Evolutionary conservation across 2,113 vertebrate species (phyloP).

Genomic region (Odobenus rosmarus): DNA sequence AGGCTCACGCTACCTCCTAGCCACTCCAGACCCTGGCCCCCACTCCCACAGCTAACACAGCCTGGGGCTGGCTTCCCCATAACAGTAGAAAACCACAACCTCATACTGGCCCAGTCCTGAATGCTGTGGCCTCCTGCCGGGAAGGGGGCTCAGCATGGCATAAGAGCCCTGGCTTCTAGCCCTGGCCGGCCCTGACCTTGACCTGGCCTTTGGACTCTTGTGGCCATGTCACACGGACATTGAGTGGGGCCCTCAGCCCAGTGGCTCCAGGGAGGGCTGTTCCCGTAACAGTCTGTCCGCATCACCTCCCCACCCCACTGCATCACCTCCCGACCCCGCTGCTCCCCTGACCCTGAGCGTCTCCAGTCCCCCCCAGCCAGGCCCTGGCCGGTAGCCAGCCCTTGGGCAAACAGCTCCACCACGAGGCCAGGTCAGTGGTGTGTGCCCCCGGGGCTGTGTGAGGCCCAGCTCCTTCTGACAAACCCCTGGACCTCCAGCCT

Average conservation of each 20-base stretch:
- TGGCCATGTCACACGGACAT: not conserved
- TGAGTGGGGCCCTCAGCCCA: not conserved
- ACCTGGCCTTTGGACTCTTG: not conserved
- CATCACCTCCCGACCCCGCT: not conserved
- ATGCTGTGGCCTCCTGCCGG: rapidly evolving
- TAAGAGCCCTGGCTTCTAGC: not conserved
- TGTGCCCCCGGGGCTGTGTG: not conserved
- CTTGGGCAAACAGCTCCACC: not conserved
- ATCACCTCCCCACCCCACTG: not conserved
- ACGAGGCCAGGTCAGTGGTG: not conserved
- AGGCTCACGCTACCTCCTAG: not conserved
- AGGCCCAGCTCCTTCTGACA: too few relatives aligned
- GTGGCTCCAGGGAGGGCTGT: not conserved
- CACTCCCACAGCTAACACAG: rapidly evolving
- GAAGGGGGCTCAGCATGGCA: rapidly evolving
- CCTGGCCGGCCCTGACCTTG: not conserved
- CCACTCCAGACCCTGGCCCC: rapidly evolving
- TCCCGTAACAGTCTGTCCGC: not conserved
- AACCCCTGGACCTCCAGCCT: rapidly evolving
- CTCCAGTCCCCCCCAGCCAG: not conserved
- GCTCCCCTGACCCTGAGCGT: not conserved
- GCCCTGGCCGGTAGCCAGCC: not conserved
- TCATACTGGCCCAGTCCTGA: rapidly evolving
- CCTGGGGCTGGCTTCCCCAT: not conserved
- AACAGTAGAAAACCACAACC: rapidly evolving